Conservation (phyloP, 2,888 invertebrate genomes). For the Linyphia triangularis region DNA sequence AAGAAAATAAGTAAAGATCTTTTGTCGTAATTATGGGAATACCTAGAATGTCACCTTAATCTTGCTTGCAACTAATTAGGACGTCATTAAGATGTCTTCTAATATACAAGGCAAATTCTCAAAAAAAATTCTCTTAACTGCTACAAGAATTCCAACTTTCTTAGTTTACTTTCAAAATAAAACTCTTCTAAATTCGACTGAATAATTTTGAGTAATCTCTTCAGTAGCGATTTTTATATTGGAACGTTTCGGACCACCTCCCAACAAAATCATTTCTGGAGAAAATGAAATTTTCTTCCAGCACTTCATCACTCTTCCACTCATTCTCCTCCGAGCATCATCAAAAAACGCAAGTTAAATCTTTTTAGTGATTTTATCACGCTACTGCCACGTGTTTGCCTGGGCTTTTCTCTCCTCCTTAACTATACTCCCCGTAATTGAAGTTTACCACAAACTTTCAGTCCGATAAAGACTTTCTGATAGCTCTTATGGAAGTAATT, state of each 20-base stretch:
- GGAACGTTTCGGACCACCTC: background rate
- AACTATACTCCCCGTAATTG: conserved; percentile 25
- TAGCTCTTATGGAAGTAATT: conserved; percentile 56
- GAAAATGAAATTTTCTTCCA: background rate
- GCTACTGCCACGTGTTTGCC: conserved; percentile 13
- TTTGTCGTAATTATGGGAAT: too few species aligned
- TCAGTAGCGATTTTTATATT: background rate
- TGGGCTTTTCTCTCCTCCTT: background rate
- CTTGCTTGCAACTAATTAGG: too few species aligned
- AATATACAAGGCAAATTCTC: too few species aligned
- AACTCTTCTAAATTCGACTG: too few species aligned
- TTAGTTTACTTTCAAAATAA: too few species aligned
- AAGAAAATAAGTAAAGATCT: too few species aligned
- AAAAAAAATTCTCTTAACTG: too few species aligned
- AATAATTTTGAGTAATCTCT: too few species aligned
- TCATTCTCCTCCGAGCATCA: background rate
- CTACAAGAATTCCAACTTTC: too few species aligned
- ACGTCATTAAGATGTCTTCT: too few species aligned
- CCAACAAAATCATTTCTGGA: background rate
- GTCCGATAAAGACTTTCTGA: conserved; percentile 41
- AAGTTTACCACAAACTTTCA: conserved; percentile 51
- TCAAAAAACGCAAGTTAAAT: background rate
- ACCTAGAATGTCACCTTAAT: too few species aligned
- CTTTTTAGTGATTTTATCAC: conserved; percentile 11
- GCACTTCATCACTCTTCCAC: background rate